Percentiles rank a stretch among this genome's conserved stretches.
Evolutionary conservation across 2,797 vertebrate species (phyloP).

Genomic region (Apogon talboti): DNA sequence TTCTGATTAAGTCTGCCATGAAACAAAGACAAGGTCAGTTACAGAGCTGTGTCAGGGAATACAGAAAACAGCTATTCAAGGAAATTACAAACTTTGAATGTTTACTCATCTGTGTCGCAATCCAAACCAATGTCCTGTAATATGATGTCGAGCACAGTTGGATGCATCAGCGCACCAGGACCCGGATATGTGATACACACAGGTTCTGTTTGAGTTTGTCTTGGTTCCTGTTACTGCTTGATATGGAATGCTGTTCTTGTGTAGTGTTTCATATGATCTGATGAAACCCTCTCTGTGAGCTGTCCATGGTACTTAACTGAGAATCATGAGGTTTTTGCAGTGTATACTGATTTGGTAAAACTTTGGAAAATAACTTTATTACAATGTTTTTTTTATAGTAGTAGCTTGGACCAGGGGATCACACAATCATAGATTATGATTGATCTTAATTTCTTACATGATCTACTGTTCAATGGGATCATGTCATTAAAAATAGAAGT

Average conservation of each 20-base stretch:
- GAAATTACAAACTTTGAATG: conserved; percentile 51
- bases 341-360: too few species aligned
- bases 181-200: conserved; percentile 25
- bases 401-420: too few species aligned
- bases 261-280: neutral
- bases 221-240: neutral
- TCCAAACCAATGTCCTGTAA: conserved; percentile 9
- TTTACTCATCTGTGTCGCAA: conserved; percentile 7
- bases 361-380: too few species aligned
- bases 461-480: too few species aligned
- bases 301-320: neutral
- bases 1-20: conserved; percentile 67
- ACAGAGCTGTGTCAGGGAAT: conserved; percentile 8
- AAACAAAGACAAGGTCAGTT: conserved; percentile 41
- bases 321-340: neutral
- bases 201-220: conserved; percentile 11
- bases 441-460: too few species aligned
- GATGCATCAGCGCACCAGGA: neutral
- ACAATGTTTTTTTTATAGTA: too few species aligned
- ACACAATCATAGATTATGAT: too few species aligned
- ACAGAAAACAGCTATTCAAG: conserved; percentile 28
- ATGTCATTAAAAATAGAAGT: too few species aligned
- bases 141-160: conserved; percentile 3
- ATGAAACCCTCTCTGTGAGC: neutral
- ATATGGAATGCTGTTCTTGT: neutral